A percentile compares a stretch with the other conserved stretches of the same genome.
phyloP scores from a whole-genome alignment of 2,888 invertebrate genomes.

The Lymantria monacha region DNA sequence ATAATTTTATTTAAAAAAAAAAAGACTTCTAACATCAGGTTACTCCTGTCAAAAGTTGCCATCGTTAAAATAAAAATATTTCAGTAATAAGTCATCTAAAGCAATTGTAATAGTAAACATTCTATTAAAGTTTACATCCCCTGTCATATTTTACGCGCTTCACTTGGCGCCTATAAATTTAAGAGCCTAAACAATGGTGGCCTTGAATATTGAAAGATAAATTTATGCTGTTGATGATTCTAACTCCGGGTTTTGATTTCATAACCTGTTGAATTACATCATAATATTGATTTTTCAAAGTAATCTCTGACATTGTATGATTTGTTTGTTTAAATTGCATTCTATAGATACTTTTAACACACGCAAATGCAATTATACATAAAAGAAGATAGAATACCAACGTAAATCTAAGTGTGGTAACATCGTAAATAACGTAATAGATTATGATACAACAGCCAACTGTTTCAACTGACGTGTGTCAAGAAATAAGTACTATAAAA shows the following conservation, averaged over 20 bases:
- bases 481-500: background rate
- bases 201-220: conserved; percentile 25
- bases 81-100: background rate
- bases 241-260: conserved; percentile 1
- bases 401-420: conserved; percentile 9
- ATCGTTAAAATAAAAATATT: background rate
- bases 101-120: background rate
- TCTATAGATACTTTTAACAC: conserved; percentile 6
- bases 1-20: background rate
- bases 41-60: background rate
- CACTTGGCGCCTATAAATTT: background rate
- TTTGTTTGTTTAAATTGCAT: conserved; percentile 18
- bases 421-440: conserved; percentile 5
- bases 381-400: conserved; percentile 12
- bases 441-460: conserved; percentile 4
- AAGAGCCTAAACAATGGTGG: conserved; percentile 8
- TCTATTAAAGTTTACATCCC: background rate
- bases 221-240: conserved; percentile 20
- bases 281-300: conserved; percentile 8
- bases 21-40: background rate
- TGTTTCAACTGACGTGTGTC: background rate
- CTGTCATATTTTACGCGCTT: background rate
- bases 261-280: conserved; percentile 7
- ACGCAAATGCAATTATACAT: conserved; percentile 12
- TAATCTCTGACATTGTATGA: conserved; percentile 7